Conservation (phyloP, 2,888 invertebrate species). For the Cantharis lateralis region DNA sequence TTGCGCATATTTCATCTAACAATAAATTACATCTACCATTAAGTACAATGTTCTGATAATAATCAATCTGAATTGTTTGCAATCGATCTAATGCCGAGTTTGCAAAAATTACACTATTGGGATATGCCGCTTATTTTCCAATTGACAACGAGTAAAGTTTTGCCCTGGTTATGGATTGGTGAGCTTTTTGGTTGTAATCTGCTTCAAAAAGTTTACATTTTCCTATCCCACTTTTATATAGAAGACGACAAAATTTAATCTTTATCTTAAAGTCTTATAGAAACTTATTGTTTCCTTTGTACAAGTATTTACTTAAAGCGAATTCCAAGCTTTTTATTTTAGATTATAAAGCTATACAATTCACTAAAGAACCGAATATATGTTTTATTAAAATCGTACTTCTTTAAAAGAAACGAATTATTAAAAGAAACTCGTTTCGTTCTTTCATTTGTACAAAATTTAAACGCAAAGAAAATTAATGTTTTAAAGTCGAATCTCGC, state of each 20-base stretch:
- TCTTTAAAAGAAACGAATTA: not conserved
- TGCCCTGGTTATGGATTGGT: not conserved
- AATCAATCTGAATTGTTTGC: not conserved
- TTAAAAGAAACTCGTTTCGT: not conserved
- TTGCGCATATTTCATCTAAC: too few relatives aligned
- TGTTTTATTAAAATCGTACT: not conserved
- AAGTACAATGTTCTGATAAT: too few relatives aligned
- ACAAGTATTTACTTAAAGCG: constrained; percentile 1
- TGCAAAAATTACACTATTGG: not conserved
- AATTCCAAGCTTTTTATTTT: not conserved
- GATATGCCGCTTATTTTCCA: not conserved
- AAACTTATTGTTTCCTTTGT: constrained; percentile 3
- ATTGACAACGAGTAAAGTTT: not conserved
- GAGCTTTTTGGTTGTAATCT: not conserved
- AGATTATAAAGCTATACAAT: not conserved
- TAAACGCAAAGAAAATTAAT: constrained; percentile 1
- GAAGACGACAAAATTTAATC: constrained; percentile 4
- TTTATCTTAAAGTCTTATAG: not conserved
- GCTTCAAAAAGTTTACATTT: not conserved
- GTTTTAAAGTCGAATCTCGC: not conserved
- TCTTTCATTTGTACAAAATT: too few relatives aligned
- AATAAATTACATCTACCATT: too few relatives aligned
- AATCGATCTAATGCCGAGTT: not conserved
- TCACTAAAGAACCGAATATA: not conserved
- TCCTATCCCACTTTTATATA: not conserved